Conservation (phyloP, 1,140 invertebrate genomes). For the Telenomus remus region DNA sequence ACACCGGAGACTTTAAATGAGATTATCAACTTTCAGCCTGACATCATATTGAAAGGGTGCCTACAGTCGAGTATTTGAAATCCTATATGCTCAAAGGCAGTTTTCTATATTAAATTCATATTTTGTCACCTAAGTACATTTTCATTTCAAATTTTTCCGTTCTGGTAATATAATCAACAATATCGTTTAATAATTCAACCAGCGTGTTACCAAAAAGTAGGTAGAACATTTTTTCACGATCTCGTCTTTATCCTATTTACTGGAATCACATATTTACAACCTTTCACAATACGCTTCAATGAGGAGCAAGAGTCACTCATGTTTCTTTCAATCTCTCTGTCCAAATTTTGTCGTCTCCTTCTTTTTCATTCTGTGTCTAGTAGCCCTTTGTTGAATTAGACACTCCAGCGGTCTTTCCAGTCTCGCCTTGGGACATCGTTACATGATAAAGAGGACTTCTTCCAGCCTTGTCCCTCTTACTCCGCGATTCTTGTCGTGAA, state of each 20-base stretch:
- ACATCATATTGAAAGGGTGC: slow-evolving; percentile 38
- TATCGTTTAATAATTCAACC: no score
- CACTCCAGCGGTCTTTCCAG: slow-evolving; percentile 58
- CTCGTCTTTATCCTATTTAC: slow-evolving; percentile 33
- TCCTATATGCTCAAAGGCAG: slow-evolving; percentile 1
- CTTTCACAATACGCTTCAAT: slow-evolving; percentile 44
- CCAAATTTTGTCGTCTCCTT: slow-evolving; percentile 26
- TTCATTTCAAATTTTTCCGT: background rate
- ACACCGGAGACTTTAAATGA: slow-evolving; percentile 53
- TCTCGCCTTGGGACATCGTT: slow-evolving; percentile 63
- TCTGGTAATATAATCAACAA: no score
- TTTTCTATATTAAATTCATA: slow-evolving; percentile 25
- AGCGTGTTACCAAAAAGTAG: no score
- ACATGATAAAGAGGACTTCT: slow-evolving; percentile 57
- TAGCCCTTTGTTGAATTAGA: slow-evolving; percentile 61
- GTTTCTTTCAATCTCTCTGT: slow-evolving; percentile 21
- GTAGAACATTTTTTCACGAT: slow-evolving; percentile 7
- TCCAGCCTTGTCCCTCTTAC: slow-evolving; percentile 14
- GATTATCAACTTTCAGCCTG: slow-evolving; percentile 53
- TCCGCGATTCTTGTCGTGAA: slow-evolving; percentile 26
- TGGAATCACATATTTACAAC: slow-evolving; percentile 46
- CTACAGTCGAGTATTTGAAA: slow-evolving; percentile 42
- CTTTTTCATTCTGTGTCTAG: slow-evolving; percentile 33
- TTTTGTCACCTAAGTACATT: background rate
- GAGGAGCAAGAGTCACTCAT: slow-evolving; percentile 46